These are phyloP conservation scores for Tetramorium parvispinum DNA, from an alignment of 1,140 invertebrate species.

Conservation along the genomic window DNA sequence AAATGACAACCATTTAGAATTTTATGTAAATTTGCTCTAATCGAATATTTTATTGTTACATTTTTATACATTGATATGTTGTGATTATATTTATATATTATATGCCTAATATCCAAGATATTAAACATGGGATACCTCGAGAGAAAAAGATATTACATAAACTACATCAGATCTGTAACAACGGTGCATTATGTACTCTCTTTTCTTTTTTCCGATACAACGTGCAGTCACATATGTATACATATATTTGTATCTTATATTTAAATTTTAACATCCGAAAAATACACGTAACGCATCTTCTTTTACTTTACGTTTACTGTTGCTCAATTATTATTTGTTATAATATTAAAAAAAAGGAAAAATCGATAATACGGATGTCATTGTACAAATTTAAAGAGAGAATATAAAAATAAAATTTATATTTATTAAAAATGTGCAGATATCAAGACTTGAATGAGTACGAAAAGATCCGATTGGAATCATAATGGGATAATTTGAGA, in stretches of 20 bases:
- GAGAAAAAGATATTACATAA: no score
- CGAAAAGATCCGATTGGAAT: not conserved
- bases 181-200: no score
- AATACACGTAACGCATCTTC: not conserved
- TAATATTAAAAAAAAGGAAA: not conserved
- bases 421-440: not conserved
- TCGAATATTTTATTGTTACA: no score
- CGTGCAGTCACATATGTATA: no score
- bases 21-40: no score
- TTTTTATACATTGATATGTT: no score
- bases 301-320: not conserved
- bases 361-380: not conserved
- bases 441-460: not conserved
- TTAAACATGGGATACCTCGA: no score
- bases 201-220: no score
- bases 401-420: not conserved
- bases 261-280: not conserved
- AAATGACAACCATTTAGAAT: no score
- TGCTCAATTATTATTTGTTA: not conserved
- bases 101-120: no score
- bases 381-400: not conserved
- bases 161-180: no score
- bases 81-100: no score
- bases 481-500: not conserved
- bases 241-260: not conserved